Base-by-base conservation (phyloP, 2,113 vertebrate genomes). In the Dipodomys merriami region DNA sequence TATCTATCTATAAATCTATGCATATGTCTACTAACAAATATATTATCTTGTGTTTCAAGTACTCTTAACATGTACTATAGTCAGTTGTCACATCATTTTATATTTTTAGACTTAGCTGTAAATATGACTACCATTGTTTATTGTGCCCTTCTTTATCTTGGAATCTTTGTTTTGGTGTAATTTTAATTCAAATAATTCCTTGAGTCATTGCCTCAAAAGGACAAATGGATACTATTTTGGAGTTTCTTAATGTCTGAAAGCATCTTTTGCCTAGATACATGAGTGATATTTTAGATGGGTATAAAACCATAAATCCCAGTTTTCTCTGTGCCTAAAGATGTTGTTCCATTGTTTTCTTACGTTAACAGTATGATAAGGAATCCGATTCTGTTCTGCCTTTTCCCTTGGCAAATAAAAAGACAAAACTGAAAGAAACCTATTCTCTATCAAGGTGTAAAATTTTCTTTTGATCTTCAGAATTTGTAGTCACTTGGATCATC, bases 81-180 rank as follows among this genome's bases (percentile, higher is more conserved):
- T 79, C 44, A 88, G 39, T 68, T 84, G 23, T 81, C 74, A 82
- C 44, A 88, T 81, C 79, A 87, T 86, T 81, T 82, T 33, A 85
- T 25, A 22, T 25, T 65, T 90, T 87, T 78, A 83, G 30, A 93
- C n/a, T 87, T 67, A 87, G 22, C 10, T 67, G 16, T 83, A 83
- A 78, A 57, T 76, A 92, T 67, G 77, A 91, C 25, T 86, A 71
- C 22, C 46, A 80, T 29, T 93, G 20, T 71, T 95, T 93, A 57
- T 78, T 78, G 6, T 39, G 57, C 65, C 18, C 15, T 86, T 88
- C 65, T 57, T 83, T 81, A 84, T 72, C 81, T 76, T 91, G 53
- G 69, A 71, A 46, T 81, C 1, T 81, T 76, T 85, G 46, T 74
- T 91, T 91, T 68, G 18, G 89, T 94, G 78, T 87, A 25, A 79